These are phyloP conservation scores for Tipula lateralis DNA, from an alignment of 2,888 invertebrate genomes.

Conservation along the genomic window DNA sequence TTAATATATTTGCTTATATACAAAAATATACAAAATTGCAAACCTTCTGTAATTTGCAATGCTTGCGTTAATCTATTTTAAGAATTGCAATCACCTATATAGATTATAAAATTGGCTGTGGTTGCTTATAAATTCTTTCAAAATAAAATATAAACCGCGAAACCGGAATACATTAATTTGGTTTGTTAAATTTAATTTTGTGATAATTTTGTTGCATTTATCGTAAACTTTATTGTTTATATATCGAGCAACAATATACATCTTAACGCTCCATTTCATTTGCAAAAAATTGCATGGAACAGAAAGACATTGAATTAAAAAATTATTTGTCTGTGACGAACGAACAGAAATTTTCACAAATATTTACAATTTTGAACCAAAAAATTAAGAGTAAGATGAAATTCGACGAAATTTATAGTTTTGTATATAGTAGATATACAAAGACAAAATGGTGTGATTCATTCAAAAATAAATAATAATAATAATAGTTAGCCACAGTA, in stretches of 20 bases:
- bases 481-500: not conserved
- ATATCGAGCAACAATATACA: not conserved
- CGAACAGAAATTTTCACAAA: not conserved
- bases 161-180: not conserved
- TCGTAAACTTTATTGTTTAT: not conserved
- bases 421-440: not conserved
- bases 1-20: not conserved
- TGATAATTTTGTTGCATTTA: not conserved
- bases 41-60: no score
- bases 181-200: not conserved
- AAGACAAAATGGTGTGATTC: not conserved
- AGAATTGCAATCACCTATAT: not conserved
- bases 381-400: not conserved
- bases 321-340: slow-evolving; percentile 1
- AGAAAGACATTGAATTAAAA: not conserved
- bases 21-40: no score
- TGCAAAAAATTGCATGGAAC: not conserved
- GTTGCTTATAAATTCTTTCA: not conserved
- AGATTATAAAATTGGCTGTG: not conserved
- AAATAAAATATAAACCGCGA: not conserved
- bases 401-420: not conserved
- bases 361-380: not conserved
- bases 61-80: no score
- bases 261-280: not conserved
- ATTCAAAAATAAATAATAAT: not conserved